Percentiles rank a stretch among this genome's conserved stretches.
Conservation (phyloP, 2,113 vertebrate species). For the Ammodytes marinus region DNA sequence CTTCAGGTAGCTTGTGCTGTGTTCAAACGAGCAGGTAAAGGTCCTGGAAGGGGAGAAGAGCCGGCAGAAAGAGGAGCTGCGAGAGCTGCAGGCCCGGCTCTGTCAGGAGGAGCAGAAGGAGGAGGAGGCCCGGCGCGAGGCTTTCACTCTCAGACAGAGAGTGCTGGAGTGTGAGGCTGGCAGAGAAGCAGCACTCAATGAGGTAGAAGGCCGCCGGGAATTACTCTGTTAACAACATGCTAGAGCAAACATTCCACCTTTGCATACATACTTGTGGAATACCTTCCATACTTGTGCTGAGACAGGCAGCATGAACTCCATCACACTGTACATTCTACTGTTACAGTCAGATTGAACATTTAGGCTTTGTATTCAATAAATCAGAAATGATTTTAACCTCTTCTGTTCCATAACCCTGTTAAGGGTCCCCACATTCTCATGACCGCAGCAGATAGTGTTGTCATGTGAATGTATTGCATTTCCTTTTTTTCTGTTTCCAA, state of each 20-base stretch:
- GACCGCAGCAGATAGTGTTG: slow-evolving; percentile 15
- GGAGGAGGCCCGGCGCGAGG: slow-evolving; percentile 78
- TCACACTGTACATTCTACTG: slow-evolving; percentile 6
- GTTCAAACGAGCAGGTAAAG: slow-evolving; percentile 81
- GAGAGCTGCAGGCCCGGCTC: slow-evolving; percentile 79
- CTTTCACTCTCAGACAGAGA: slow-evolving; percentile 77
- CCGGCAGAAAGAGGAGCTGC: slow-evolving; percentile 79
- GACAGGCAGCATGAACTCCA: slow-evolving; percentile 7
- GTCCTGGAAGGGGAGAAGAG: slow-evolving; percentile 81
- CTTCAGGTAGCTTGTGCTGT: slow-evolving; percentile 4
- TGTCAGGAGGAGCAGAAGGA: slow-evolving; percentile 78
- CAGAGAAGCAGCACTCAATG: slow-evolving; percentile 79
- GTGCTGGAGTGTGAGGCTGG: slow-evolving; percentile 80
- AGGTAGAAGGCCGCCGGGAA: slow-evolving; percentile 78
- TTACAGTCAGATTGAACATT: not conserved
- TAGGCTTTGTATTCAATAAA: not conserved
- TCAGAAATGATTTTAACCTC: not conserved
- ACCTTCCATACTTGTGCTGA: slow-evolving; percentile 26
- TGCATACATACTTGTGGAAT: slow-evolving; percentile 51
- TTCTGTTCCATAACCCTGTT: not conserved
- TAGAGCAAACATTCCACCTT: slow-evolving; percentile 45
- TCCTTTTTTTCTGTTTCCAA: not conserved
- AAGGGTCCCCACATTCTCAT: slow-evolving; percentile 23
- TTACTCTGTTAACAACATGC: slow-evolving; percentile 45
- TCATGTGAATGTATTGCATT: slow-evolving; percentile 16